phyloP scores from a whole-genome alignment of 2,113 vertebrate genomes.

The Leptocoma aspasia region DNA sequence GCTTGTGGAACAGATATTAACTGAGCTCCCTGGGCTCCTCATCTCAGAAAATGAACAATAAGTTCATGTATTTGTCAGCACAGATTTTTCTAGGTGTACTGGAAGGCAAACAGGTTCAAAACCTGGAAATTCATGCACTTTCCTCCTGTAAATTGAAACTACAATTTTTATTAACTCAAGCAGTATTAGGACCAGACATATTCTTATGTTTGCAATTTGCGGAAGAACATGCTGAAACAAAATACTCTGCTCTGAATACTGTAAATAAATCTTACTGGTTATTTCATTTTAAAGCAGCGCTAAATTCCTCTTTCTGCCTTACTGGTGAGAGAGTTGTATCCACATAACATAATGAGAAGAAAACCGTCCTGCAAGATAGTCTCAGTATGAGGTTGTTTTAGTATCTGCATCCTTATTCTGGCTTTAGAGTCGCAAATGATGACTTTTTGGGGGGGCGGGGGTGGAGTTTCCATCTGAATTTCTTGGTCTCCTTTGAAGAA shows the following conservation, averaged over 20 bases:
- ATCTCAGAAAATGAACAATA: neutral
- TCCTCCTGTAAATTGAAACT: neutral
- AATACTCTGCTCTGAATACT: neutral
- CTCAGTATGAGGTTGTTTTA: neutral
- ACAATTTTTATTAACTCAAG: neutral
- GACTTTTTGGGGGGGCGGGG: fast-evolving
- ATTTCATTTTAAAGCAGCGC: neutral
- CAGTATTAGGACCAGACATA: neutral
- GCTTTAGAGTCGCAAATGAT: neutral
- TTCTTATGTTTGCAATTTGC: neutral
- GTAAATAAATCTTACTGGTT: neutral
- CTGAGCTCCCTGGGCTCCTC: neutral
- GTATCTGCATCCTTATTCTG: neutral
- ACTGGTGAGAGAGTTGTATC: neutral
- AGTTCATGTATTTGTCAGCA: neutral
- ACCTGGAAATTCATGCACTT: neutral
- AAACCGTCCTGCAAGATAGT: neutral
- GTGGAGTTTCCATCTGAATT: neutral
- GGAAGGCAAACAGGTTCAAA: neutral
- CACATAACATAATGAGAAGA: neutral
- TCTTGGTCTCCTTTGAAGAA: neutral
- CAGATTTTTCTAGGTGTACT: neutral
- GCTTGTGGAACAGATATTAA: neutral
- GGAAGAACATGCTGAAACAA: neutral
- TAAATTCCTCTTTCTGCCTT: neutral